Conservation (phyloP, 2,888 invertebrate species). For the Camptogramma bilineatum region DNA sequence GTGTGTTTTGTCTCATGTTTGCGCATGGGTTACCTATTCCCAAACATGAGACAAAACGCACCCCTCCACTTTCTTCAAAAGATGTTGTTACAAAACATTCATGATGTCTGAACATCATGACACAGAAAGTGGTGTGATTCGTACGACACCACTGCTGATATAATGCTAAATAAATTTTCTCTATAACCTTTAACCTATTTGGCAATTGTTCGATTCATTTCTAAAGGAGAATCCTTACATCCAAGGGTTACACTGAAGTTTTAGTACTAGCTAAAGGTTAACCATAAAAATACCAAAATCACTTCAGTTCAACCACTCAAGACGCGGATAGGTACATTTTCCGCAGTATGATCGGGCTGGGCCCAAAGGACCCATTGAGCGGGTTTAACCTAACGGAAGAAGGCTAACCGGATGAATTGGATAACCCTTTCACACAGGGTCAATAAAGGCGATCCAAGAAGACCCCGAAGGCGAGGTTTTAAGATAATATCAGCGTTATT, state of each 20-base stretch:
- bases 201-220: background rate
- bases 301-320: constrained; percentile 18
- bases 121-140: too few relatives aligned
- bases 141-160: too few relatives aligned
- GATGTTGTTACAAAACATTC: too few relatives aligned
- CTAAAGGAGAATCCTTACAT: background rate
- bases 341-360: constrained; percentile 15
- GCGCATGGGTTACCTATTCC: too few relatives aligned
- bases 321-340: constrained; percentile 15
- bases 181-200: background rate
- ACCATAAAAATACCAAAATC: constrained; percentile 26
- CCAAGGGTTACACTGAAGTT: background rate
- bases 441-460: constrained; percentile 33
- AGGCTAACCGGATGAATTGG: constrained; percentile 34
- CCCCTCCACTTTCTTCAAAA: too few relatives aligned
- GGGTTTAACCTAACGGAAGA: constrained; percentile 21
- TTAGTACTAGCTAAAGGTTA: constrained; percentile 14
- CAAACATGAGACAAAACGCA: too few relatives aligned
- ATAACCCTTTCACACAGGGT: constrained; percentile 39
- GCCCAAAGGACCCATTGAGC: constrained; percentile 21
- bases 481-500: constrained; percentile 3
- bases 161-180: too few relatives aligned
- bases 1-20: too few relatives aligned
- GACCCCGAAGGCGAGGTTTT: constrained; percentile 17
- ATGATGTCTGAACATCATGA: too few relatives aligned